Base-by-base conservation (phyloP, 2,797 vertebrate species). In the Sebastes jordani region DNA sequence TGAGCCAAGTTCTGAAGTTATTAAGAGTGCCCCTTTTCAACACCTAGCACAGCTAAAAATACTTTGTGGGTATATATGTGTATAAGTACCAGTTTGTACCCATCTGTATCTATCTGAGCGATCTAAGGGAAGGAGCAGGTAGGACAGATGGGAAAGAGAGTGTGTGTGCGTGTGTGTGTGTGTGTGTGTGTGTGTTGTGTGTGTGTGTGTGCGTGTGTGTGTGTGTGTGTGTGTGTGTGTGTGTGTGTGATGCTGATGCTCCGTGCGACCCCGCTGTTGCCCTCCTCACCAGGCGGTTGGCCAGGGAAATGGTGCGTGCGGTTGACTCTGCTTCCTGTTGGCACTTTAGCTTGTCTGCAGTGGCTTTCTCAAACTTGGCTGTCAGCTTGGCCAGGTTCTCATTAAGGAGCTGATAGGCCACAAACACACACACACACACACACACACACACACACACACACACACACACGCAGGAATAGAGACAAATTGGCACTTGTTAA, bases 351-450 rank as follows among this genome's bases (percentile, higher is more conserved):
- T 99, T 99, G 81, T 98, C 98, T 34, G 96, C 89, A 0, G 97
- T 99, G 68, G 98, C 98, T 92, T 95, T 97, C 94, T 99, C 97
- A 95, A 99, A 99, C 91, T 96, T 96, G 72, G 96, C 95, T 0
- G 97, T 99, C 62, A 99, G 96, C 89, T 96, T 98, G 32, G 93
- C 93, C 92, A 99, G 94, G 94, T 99, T 99, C 92, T 98, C 97
- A 59, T 99, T 96, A 83, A 99, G 97, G 71, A 92, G 94, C 98
- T 99, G 92, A 63, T 11, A 38, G 76, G 56, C 70, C 79, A 69
- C 36, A 82, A 9, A 83, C 46, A 78, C 74, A 78, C 54, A 82
- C 46, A 78, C 74, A 78, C 49, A 77, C 5, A 78, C 49, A 77
- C 5, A 16, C 13, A 30, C 60, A 61, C 59, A 55, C 66, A 82